phyloP scores from a whole-genome alignment of 2,888 invertebrate species.

The Chrysolina haemoptera region DNA sequence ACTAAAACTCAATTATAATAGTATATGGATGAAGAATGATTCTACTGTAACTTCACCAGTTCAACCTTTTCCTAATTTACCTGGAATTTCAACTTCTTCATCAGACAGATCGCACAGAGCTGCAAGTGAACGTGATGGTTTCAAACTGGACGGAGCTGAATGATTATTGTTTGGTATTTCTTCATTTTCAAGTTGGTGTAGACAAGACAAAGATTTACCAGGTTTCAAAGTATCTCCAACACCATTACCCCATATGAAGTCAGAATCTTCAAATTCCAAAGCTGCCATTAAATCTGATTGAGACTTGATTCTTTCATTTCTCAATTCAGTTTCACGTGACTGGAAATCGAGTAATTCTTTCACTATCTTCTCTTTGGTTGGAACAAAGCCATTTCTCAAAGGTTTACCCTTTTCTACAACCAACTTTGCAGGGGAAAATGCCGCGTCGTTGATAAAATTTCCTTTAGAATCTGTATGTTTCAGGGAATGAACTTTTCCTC shows the following conservation, averaged over 20 bases:
- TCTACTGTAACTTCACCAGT: neutral
- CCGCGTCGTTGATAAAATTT: conserved; percentile 55
- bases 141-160: conserved; percentile 31
- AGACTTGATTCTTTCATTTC: conserved; percentile 77
- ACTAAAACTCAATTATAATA: too few relatives aligned
- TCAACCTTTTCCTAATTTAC: neutral
- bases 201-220: conserved; percentile 55
- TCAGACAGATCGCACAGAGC: conserved; percentile 23
- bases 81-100: conserved; percentile 29
- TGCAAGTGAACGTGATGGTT: conserved; percentile 24
- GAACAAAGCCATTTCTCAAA: conserved; percentile 83
- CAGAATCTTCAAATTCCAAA: conserved; percentile 73
- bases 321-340: conserved; percentile 71
- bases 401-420: conserved; percentile 71
- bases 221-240: conserved; percentile 49
- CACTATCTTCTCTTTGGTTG: conserved; percentile 88
- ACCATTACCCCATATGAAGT: conserved; percentile 57
- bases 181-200: conserved; percentile 48
- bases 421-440: conserved; percentile 65
- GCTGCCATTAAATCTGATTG: conserved; percentile 77
- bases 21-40: too few relatives aligned
- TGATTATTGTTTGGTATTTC: conserved; percentile 25
- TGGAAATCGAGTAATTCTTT: conserved; percentile 87
- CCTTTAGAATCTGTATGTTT: conserved; percentile 52
- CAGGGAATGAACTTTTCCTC: conserved; percentile 77